Evolutionary conservation across 2,888 invertebrate species (phyloP).

Genomic region (Sminthurinus aureus): DNA sequence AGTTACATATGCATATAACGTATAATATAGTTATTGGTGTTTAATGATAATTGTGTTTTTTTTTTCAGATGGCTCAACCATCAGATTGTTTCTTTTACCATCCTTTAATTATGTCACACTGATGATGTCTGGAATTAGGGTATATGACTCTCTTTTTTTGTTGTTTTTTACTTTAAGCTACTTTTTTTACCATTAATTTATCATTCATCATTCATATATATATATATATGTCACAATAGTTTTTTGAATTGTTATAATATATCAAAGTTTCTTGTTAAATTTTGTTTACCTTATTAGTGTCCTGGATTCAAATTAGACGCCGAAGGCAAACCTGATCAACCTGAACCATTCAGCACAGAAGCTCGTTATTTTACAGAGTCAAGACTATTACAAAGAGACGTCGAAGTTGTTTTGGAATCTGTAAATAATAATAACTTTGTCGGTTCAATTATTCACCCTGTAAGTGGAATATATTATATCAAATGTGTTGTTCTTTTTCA

Average conservation of each 20-base stretch:
- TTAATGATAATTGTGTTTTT: too few relatives aligned
- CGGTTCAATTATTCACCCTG: slow-evolving; percentile 91
- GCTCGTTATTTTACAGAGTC: slow-evolving; percentile 94
- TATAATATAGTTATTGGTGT: too few relatives aligned
- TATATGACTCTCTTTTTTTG: slow-evolving; percentile 60
- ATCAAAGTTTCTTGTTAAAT: background rate
- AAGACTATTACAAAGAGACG: slow-evolving; percentile 87
- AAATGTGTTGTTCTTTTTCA: too few relatives aligned
- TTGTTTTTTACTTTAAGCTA: background rate
- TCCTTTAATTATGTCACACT: slow-evolving; percentile 90
- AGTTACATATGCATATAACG: too few relatives aligned
- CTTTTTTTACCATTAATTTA: background rate
- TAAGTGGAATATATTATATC: too few relatives aligned
- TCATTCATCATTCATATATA: background rate
- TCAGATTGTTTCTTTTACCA: slow-evolving; percentile 89
- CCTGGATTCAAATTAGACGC: slow-evolving; percentile 79
- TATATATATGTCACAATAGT: too few relatives aligned
- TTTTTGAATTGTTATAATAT: background rate
- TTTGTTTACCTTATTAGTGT: slow-evolving; percentile 61
- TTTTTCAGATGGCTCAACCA: slow-evolving; percentile 85
- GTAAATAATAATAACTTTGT: slow-evolving; percentile 93
- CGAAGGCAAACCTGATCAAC: slow-evolving; percentile 70
- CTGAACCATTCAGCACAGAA: slow-evolving; percentile 79
- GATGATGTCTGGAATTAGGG: slow-evolving; percentile 93
- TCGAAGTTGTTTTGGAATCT: slow-evolving; percentile 89